These are phyloP conservation scores for Miltochrista miniata DNA, from an alignment of 2,888 invertebrate species.

Conservation along the genomic window DNA sequence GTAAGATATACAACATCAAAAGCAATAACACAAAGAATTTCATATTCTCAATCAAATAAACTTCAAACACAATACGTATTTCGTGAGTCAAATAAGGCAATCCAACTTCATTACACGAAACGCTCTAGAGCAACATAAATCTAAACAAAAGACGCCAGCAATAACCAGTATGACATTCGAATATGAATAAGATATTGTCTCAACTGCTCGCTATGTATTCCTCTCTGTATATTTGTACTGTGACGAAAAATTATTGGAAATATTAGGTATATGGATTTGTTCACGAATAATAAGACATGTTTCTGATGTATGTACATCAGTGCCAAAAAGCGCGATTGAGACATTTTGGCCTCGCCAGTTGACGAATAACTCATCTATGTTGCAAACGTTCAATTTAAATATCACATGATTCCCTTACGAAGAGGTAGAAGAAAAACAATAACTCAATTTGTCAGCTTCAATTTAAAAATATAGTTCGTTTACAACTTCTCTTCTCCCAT, in stretches of 20 bases:
- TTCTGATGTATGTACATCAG: conserved; percentile 15
- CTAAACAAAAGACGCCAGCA: conserved; percentile 16
- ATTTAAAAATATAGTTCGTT: no score
- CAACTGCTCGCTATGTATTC: conserved; percentile 5
- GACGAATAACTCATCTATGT: no score
- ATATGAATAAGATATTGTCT: conserved; percentile 40
- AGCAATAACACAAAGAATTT: no score
- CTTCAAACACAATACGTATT: background rate
- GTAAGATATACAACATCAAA: no score
- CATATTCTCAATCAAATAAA: background rate
- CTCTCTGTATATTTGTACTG: background rate
- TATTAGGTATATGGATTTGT: conserved; percentile 29
- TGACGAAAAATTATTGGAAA: conserved; percentile 38
- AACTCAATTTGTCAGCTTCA: no score
- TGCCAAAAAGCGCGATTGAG: no score
- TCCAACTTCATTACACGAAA: conserved; percentile 12
- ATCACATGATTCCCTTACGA: no score
- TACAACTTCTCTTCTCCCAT: no score
- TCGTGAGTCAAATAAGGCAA: conserved; percentile 7
- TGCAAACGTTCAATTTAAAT: no score
- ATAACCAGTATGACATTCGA: conserved; percentile 28
- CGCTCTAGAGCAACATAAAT: conserved; percentile 10
- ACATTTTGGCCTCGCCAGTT: no score
- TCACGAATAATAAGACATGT: conserved; percentile 20
- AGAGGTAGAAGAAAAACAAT: no score